Conservation (phyloP, 2,888 invertebrate species). For the Napeogenes sylphis region DNA sequence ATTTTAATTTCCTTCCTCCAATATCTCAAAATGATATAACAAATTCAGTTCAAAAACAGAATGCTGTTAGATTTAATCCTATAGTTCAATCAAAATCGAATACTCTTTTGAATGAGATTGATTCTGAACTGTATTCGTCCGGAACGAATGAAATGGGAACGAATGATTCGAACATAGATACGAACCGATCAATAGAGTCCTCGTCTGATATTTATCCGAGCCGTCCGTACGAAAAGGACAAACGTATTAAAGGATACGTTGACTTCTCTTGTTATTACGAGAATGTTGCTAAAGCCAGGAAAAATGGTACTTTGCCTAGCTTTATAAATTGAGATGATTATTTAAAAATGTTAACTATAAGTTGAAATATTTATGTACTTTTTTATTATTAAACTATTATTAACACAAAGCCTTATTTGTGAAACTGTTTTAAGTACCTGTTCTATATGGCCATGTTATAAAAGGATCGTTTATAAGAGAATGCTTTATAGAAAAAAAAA, state of each 20-base stretch:
- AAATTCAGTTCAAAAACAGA: conserved; percentile 28
- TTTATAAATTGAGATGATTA: conserved; percentile 66
- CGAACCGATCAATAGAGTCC: conserved; percentile 63
- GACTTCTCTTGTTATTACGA: conserved; percentile 89
- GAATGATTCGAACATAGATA: conserved; percentile 58
- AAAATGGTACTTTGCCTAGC: conserved; percentile 81
- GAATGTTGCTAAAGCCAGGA: conserved; percentile 82
- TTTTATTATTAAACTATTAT: background rate
- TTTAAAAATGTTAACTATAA: background rate
- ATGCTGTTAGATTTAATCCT: conserved; percentile 79
- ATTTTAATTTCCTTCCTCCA: conserved; percentile 88
- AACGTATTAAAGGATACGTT: conserved; percentile 87
- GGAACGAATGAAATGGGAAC: conserved; percentile 46
- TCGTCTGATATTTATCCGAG: conserved; percentile 64
- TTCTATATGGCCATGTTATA: too few relatives aligned
- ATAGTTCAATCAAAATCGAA: conserved; percentile 75
- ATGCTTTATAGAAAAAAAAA: too few relatives aligned
- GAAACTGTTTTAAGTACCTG: too few relatives aligned
- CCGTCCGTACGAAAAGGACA: conserved; percentile 77
- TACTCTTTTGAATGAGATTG: conserved; percentile 63
- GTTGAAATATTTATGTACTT: background rate
- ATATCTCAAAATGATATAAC: conserved; percentile 59
- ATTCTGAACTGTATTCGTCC: conserved; percentile 63
- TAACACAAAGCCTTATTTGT: too few relatives aligned
- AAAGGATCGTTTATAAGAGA: too few relatives aligned